These are phyloP conservation scores for Drosophila chauvacae DNA, from an alignment of 1,140 invertebrate genomes.

Conservation along the genomic window DNA sequence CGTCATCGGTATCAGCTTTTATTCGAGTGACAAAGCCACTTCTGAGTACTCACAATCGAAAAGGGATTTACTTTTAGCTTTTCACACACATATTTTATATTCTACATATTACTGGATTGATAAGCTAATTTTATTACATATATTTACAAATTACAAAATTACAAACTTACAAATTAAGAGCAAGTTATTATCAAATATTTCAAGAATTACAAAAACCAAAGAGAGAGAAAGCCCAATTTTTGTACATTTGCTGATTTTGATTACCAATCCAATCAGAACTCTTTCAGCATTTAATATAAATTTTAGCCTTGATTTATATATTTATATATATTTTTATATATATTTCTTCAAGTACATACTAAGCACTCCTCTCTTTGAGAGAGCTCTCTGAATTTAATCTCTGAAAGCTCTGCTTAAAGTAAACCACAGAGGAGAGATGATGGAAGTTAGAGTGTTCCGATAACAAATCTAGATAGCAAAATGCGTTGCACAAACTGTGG, in stretches of 20 bases:
- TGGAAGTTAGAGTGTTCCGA: not conserved
- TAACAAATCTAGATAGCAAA: slow-evolving; percentile 24
- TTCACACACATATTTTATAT: not conserved
- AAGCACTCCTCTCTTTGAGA: not conserved
- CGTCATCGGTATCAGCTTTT: not conserved
- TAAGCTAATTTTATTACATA: too few species aligned
- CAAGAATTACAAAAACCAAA: not conserved
- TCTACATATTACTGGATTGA: not conserved
- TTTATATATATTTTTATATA: too few species aligned
- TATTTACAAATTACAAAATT: not conserved
- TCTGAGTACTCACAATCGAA: not conserved
- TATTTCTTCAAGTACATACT: not conserved
- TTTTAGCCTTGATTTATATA: not conserved
- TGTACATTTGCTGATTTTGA: not conserved
- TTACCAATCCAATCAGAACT: not conserved
- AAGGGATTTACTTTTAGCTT: too few species aligned
- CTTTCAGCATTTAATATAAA: too few species aligned
- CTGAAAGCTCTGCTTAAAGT: not conserved
- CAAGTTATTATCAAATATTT: not conserved
- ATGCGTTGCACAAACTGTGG: slow-evolving; percentile 3
- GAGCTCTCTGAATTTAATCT: not conserved
- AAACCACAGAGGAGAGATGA: not conserved
- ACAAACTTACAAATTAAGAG: not conserved
- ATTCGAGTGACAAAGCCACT: slow-evolving; percentile 3
- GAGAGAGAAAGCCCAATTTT: not conserved